Evolutionary conservation across 2,113 vertebrate genomes (phyloP), one percentile per base, ranked within the genome.

Genomic region (Neolamprologus sp.): DNA sequence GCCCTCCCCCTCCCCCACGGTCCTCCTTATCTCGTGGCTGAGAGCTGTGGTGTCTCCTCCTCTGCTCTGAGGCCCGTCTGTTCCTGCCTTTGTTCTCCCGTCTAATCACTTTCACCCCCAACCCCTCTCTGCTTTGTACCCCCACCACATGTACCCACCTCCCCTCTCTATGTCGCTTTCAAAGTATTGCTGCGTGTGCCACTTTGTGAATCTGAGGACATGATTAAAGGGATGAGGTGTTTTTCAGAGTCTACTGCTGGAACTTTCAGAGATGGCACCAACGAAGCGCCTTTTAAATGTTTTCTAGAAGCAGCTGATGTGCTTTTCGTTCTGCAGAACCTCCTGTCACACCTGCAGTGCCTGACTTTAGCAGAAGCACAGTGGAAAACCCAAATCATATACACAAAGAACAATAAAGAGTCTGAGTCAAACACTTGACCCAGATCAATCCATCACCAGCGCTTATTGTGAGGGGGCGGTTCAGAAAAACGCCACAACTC

Each of bases 31-130:
- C 85, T 28, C 4, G 4, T 5, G 87, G 14, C 5, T 87, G 53
- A 49, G 60, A 35, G 85, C 88, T 71, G 83, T 55, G 40, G 35
- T 6, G 60, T 53, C 47, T 63, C 85, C 85, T 35, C 13, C 71
- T 60, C 45, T 7, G 42, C 54, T 81, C 71, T 79, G 8, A 87
- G 55, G 60, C 65, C 37, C n/a, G 35, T 82, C 65, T 87, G 26
- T 68, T 86, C 12, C 85, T 60, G 84, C 37, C 81, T 92, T 91
- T 91, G 81, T 88, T 91, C 88, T 87, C 35, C 9, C 5, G 5
- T 85, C 80, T 89, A 89, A 89, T 90, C 90, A 55, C 82, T 68
- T 42, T 90, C 80, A 85, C 88, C 85, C 19, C 28, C 14, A n/a
- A 80, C 86, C 88, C 19, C 73, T 83, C 78, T 81, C 35, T 63